phyloP scores from a whole-genome alignment of 2,888 invertebrate species.

The Tetrapedia diversipes region DNA sequence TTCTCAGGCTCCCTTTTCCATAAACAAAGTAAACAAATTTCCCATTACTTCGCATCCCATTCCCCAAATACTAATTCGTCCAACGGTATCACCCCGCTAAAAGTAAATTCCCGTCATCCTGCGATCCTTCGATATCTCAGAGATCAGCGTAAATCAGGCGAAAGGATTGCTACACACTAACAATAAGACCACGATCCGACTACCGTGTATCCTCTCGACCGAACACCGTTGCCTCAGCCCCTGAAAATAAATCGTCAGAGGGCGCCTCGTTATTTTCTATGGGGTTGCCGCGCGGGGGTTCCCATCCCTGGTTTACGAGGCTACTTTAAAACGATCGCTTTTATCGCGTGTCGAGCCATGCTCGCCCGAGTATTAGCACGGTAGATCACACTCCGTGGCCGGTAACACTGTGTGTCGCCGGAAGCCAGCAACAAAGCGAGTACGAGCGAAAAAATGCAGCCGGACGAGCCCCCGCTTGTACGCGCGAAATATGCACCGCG shows the following conservation, averaged over 20 bases:
- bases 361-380: conserved; percentile 61
- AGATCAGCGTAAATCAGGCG: conserved; percentile 3
- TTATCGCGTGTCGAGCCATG: conserved; percentile 61
- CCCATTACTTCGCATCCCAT: too few species aligned
- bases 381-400: conserved; percentile 54
- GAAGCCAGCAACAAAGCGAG: conserved; percentile 45
- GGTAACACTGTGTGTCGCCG: conserved; percentile 7
- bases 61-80: too few species aligned
- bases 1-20: too few species aligned
- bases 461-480: conserved; percentile 10
- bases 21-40: too few species aligned
- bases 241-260: conserved; percentile 57
- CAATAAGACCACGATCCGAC: conserved; percentile 10
- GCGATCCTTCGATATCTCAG: background rate
- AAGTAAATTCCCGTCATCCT: background rate
- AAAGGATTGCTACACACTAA: background rate
- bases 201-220: conserved; percentile 5
- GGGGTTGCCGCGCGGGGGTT: conserved; percentile 26
- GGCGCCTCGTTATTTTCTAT: conserved; percentile 59
- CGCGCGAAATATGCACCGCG: conserved; percentile 8
- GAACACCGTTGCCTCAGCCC: background rate
- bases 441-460: conserved; percentile 53
- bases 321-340: conserved; percentile 63
- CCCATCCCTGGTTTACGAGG: conserved; percentile 49
- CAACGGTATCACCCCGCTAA: too few species aligned